phyloP scores from a whole-genome alignment of 2,888 invertebrate species.

The Lithodes maja region DNA sequence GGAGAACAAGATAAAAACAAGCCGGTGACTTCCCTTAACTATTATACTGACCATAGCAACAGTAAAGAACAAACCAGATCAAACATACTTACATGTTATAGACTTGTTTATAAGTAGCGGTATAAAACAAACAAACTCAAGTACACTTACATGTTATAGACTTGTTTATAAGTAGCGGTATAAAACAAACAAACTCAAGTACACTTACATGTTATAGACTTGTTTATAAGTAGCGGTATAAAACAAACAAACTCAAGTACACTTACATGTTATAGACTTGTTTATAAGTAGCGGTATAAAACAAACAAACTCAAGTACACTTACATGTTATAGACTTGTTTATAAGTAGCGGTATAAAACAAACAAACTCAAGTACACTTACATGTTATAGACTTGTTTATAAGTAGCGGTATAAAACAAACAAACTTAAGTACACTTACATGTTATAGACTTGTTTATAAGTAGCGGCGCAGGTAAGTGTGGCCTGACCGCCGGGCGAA shows the following conservation, averaged over 20 bases:
- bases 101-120: conserved; percentile 21
- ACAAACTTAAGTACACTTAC: conserved; percentile 21
- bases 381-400: conserved; percentile 37
- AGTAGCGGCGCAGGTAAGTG: conserved; percentile 44
- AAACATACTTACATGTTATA: conserved; percentile 40
- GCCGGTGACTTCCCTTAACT: too few species aligned
- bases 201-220: conserved; percentile 40
- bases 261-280: conserved; percentile 43
- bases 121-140: not conserved
- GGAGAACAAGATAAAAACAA: too few species aligned
- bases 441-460: conserved; percentile 35
- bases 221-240: conserved; percentile 26
- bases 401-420: conserved; percentile 32
- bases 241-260: too few species aligned
- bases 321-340: conserved; percentile 38
- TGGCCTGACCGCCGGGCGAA: conserved; percentile 42
- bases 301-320: too few species aligned
- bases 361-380: too few species aligned
- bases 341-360: conserved; percentile 32
- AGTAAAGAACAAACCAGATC: not conserved
- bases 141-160: conserved; percentile 40
- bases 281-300: conserved; percentile 27
- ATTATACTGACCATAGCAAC: too few species aligned
- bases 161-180: conserved; percentile 18
- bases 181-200: too few species aligned